Evolutionary conservation across 2,113 vertebrate genomes (phyloP), one percentile per base, ranked within the genome.

Genomic region (Nyctereutes procyonoides): DNA sequence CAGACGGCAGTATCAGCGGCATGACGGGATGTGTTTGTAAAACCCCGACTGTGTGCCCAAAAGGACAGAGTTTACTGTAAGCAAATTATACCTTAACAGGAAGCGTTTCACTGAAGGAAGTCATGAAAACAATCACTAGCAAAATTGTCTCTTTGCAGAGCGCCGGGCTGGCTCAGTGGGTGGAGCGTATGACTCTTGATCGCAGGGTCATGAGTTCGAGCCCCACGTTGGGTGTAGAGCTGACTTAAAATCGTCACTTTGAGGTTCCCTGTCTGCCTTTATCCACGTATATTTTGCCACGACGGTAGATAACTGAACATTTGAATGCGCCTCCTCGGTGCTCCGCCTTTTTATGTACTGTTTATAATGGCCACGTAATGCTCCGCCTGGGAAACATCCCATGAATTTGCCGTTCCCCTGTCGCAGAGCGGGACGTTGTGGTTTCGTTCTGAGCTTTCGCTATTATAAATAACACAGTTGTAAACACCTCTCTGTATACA

Each of bases 11-110:
- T n/a, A 5, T 16, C 30, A 4, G 55, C 28, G 1, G 2, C 7
- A 0, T 0, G 9, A 13, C 5, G 0, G n/a, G 16, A 19, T 19
- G 16, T 0, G 16, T 30, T 8, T 58, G 19, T 77, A 22, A 24
- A 19, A n/a, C 20, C 71, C 24, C 2, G 2, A n/a, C 35, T 15
- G 35, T 10, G 9, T 1, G 20, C 56, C 87, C 56, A 22, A 60
- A 74, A 32, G 26, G 69, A 76, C 17, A 20, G 0, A 24, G 43
- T 32, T 60, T 3, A 24, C n/a, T 15, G 17, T 20, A 0, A 20
- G n/a, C 51, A 62, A 16, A 62, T n/a, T 62, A 3, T 60, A 16
- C 71, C 28, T 89, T 24, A 16, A 16, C 2, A 1, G n/a, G 60
- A n/a, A n/a, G 24, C 87, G 7, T 13, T 19, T 85, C 43, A 51